These are phyloP conservation scores for Pyrrhia umbra DNA, from an alignment of 2,888 invertebrate species.

Conservation along the genomic window DNA sequence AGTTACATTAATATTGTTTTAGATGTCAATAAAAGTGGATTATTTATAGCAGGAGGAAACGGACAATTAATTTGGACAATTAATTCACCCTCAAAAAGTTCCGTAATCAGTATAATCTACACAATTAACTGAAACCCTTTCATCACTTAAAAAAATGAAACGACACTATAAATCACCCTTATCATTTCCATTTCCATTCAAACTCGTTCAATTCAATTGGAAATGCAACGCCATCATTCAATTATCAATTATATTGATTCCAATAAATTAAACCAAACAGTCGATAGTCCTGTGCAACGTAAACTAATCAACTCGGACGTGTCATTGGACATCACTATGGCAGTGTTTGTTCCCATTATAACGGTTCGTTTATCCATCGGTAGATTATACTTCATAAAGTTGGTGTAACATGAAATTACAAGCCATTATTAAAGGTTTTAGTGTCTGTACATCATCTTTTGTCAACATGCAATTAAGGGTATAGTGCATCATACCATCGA, in stretches of 20 bases:
- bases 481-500: too few relatives aligned
- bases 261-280: conserved; percentile 58
- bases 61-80: too few relatives aligned
- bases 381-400: conserved; percentile 5
- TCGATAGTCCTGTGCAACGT: conserved; percentile 45
- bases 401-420: background rate
- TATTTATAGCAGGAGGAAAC: too few relatives aligned
- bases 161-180: conserved; percentile 44
- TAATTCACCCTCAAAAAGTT: conserved; percentile 3
- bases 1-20: too few relatives aligned
- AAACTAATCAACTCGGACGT: conserved; percentile 61
- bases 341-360: conserved; percentile 41
- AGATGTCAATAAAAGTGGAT: too few relatives aligned
- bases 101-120: conserved; percentile 24
- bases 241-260: conserved; percentile 60
- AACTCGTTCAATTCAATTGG: conserved; percentile 47
- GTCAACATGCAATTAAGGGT: too few relatives aligned
- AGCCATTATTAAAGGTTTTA: too few relatives aligned
- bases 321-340: conserved; percentile 44
- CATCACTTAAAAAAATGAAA: conserved; percentile 29
- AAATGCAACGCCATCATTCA: conserved; percentile 51
- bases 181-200: conserved; percentile 25
- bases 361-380: conserved; percentile 21
- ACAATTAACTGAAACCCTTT: conserved; percentile 38
- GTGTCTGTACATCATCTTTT: too few relatives aligned